Evolutionary conservation across 2,888 invertebrate species (phyloP).

Genomic region (Priocnemis perturbator): DNA sequence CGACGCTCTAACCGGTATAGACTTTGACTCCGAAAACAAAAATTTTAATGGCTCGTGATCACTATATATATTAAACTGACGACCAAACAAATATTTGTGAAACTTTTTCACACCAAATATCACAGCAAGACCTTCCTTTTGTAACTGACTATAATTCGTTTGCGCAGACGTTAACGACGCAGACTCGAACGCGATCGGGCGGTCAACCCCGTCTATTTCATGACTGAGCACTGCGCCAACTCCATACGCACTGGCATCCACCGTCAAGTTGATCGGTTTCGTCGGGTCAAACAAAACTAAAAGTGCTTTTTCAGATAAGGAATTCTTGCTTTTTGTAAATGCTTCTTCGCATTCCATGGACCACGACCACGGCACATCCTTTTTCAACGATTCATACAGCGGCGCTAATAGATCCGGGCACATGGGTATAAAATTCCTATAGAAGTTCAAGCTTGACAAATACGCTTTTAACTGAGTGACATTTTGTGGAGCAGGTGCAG

Average conservation of each 20-base stretch:
- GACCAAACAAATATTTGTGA: slow-evolving; percentile 52
- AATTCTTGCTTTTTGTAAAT: slow-evolving; percentile 18
- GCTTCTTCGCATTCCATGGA: slow-evolving; percentile 17
- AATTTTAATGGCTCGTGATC: slow-evolving; percentile 39
- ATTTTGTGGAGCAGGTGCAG: slow-evolving; percentile 7
- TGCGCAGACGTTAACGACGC: slow-evolving; percentile 23
- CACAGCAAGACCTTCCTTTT: no score
- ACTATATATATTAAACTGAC: slow-evolving; percentile 12
- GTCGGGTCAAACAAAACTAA: slow-evolving; percentile 27
- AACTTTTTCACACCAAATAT: no score
- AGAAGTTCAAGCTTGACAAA: no score
- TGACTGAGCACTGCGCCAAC: no score
- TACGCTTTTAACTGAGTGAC: no score
- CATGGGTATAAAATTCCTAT: no score
- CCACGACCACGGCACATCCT: no score
- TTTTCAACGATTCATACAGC: slow-evolving; percentile 14
- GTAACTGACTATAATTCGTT: slow-evolving; percentile 31
- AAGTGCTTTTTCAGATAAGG: slow-evolving; percentile 19
- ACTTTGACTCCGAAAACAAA: slow-evolving; percentile 40
- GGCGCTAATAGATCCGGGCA: neutral
- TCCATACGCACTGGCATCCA: no score
- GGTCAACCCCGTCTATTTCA: slow-evolving; percentile 21
- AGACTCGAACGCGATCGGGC: slow-evolving; percentile 31
- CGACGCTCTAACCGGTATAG: slow-evolving; percentile 48
- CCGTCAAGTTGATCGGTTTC: slow-evolving; percentile 26